Evolutionary conservation across 2,888 invertebrate species (phyloP), one percentile per base, ranked within the genome.

Genomic region (Carabus problematicus): DNA sequence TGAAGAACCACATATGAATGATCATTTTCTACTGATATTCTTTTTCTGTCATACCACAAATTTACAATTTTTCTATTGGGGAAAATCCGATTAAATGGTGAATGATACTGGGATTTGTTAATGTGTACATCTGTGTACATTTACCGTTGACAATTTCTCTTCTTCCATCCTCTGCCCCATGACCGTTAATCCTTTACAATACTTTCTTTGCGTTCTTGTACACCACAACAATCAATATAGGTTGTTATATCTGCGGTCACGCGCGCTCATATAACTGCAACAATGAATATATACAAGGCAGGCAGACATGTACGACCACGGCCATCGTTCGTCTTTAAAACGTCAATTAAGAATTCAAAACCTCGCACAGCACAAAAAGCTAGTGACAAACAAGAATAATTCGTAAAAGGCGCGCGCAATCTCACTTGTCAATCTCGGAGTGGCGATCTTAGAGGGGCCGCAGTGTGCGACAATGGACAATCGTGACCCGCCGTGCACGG

Each of bases 341-440:
- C 66, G 66, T 66, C 66, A 66, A 66, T 66, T 66, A 66, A 66
- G 58, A 56, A 66, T 58, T 64, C 64, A 64, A 64, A 63, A 63
- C 39, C 56, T 43, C 64, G 42, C 16, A 29, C 63, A 63, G n/a
- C n/a, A 66, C 66, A 66, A 66, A 66, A 63, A 58, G 39, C 39
- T 45, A 66, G 58, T 66, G 66, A 66, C 66, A 66, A 66, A 66
- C 66, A 66, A 66, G 66, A 59, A 66, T 58, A 66, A 66, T 66
- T 66, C 66, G 66, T 66, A 64, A 64, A 63, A 64, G 64, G 64
- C 64, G 14, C 66, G 66, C 59, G 66, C 66, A 66, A 66, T 66
- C 66, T 58, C 9, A 12, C 66, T 39, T 49, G 66, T 66, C 66
- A 66, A 66, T 66, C 66, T 66, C 16, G 52, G 8, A 16, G 52